Evolutionary conservation across 1,140 invertebrate genomes (phyloP), one percentile per base, ranked within the genome.

Genomic region (Camponotus pennsylvanicus): DNA sequence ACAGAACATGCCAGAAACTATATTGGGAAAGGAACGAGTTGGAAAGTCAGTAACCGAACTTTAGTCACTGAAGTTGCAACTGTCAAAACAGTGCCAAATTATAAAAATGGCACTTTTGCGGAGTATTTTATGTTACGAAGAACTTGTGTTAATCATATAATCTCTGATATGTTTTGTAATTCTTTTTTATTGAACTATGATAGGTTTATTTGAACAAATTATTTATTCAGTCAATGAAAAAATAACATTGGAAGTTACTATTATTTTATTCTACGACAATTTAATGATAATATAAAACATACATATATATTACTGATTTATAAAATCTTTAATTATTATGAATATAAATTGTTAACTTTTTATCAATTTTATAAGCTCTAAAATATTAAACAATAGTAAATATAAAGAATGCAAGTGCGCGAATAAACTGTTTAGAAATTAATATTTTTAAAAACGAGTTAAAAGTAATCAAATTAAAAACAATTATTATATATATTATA

Each of bases 21-120:
- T 73, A 73, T 49, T 11, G 49, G 18, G 5, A 57, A 71, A 32
- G 2, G 8, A 59, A 21, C 37, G 55, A 70, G 64, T 55, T 67
- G 45, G 11, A 73, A 73, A 83, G 18, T 70, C 15, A 49, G 49
- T 42, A 80, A 59, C 27, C 15, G 21, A 80, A 80, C 45, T 70
- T 70, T 7, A 13, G 13, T 69, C n/a, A 55, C 13, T 57, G 8
- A 49, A 83, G 57, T 61, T 73, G 7, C 7, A 73, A 55, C 40
- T 71, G 79, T 82, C 79, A 82, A 82, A 82, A 82, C 55, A 83
- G 32, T 2, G 18, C 7, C 40, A 73, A 73, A 75, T 82, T 73
- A 40, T 61, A n/a, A 37, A 61, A 49, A 49, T 61, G 18, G 7
- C 15, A 21, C 7, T 61, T 82, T 61, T 21, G 7, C 27, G 0